Evolutionary conservation across 2,888 invertebrate genomes (phyloP), one percentile per base, ranked within the genome.

Genomic region (Cerceris rybyensis): DNA sequence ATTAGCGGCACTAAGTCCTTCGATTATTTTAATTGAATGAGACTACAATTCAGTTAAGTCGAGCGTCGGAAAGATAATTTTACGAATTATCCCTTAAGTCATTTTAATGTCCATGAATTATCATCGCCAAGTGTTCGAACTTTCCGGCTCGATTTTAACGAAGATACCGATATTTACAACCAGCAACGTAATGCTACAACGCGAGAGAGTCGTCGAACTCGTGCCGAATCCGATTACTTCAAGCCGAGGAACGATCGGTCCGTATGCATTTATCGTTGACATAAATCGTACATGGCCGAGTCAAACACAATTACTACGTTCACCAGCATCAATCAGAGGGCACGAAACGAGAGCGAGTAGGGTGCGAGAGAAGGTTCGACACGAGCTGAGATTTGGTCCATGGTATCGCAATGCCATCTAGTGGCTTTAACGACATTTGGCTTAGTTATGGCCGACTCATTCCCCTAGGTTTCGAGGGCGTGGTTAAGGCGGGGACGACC

Each of bases 371-470:
- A 49, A 59, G 54, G 46, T 57, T 67, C 80, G 70, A 16, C 42
- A 65, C 59, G 60, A 52, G 46, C 57, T 39, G 50, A 11, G 55
- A 71, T 80, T 71, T 60, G 59, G 70, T 69, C 52, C 39, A 73
- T n/a, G 70, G 81, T 87, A 87, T 87, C 84, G 88, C 88, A 89
- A 87, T 89, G 92, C 91, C 91, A 92, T 92, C 93, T 92, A 90
- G 87, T 90, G 91, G 90, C 84, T 83, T 88, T 86, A 88, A 89
- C 88, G 86, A 88, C 82, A 86, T 88, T 84, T 85, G 82, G 77
- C 87, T 90, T 91, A 92, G 89, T 92, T 92, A 92, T 92, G 92
- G 92, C 92, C 90, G 92, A 91, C 89, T 88, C 85, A 86, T 87
- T 89, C 87, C 28, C 84, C 86, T 85, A 78, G 81, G 76, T 82